Evolutionary conservation across 2,888 invertebrate genomes (phyloP), one percentile per base, ranked within the genome.

Genomic region (Hartigia nigra): DNA sequence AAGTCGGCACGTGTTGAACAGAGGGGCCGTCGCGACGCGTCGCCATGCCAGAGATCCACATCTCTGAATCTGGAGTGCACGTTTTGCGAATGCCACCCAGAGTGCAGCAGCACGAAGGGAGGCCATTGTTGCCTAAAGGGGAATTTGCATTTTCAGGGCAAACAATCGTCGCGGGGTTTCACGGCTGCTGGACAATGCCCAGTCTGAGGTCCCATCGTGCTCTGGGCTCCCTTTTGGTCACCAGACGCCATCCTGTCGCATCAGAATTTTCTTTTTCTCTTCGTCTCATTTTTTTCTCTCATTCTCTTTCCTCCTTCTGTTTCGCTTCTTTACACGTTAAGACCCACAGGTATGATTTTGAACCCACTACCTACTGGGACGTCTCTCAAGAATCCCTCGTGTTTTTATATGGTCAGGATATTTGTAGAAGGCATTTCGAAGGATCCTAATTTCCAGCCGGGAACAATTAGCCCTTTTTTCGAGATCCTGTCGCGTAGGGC

Each of bases 61-160:
- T 82, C 82, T 79, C 79, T 75, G 83, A 81, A 85, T 86, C 87
- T 86, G 88, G 82, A 74, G 83, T 81, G 80, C 86, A 86, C 84
- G 81, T 87, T 87, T 55, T 55, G 85, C 87, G 82, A 79, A 55
- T 55, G 84, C 89, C 88, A 87, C 88, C 88, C 86, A 89, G 79
- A 81, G 81, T 69, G 79, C 81, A 81, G 74, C 74, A 81, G 55
- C 35, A 35, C 35, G 35, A 35, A 35, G 35, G 35, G 9, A 55
- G 55, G 23, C 23, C 55, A 83, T 85, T 84, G 84, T 84, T 84
- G 80, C 77, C 9, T 0, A 5, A 5, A 23, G 77, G 77, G 74
- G 83, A 83, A 89, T 89, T 89, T 88, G 89, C 88, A 88, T 89
- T 84, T 84, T 80, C 79, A 84, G 82, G 77, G 81, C 78, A 86